Evolutionary conservation across 2,113 vertebrate genomes (phyloP).

Genomic region (Machaerirhynchus nigripectus): DNA sequence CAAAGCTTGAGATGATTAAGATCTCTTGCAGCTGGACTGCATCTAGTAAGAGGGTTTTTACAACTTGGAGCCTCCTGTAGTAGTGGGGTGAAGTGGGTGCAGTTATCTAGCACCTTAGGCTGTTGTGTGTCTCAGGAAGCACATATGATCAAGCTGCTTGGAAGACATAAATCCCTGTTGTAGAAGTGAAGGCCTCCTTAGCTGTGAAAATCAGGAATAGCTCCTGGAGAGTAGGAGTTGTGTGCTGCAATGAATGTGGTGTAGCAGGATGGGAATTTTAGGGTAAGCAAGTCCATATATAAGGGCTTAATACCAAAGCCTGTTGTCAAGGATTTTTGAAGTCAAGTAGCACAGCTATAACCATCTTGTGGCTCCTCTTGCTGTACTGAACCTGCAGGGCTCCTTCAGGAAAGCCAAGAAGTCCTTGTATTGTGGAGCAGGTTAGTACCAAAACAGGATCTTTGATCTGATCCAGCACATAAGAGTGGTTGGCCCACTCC

Average conservation of each 20-base stretch:
- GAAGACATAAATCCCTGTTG: not conserved
- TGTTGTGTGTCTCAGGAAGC: not conserved
- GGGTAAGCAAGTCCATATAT: not conserved
- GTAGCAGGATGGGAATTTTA: not conserved
- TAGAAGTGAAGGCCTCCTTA: not conserved
- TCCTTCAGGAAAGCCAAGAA: not conserved
- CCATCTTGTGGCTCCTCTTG: not conserved
- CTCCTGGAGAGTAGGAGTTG: not conserved
- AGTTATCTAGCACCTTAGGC: not conserved
- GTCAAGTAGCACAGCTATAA: not conserved
- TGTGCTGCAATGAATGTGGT: not conserved
- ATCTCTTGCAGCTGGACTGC: not conserved
- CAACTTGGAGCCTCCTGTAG: not conserved
- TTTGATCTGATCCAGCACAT: not conserved
- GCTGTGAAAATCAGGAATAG: not conserved
- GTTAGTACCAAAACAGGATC: not conserved
- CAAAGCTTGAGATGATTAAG: not conserved
- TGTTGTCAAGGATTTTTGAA: not conserved
- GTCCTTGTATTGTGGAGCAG: not conserved
- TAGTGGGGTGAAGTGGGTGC: not conserved
- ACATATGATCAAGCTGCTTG: not conserved
- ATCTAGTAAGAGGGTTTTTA: not conserved
- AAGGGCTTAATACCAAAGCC: not conserved
- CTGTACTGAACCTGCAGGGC: not conserved
- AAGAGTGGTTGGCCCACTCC: not conserved